phyloP scores from a whole-genome alignment of 1,140 invertebrate species.

The Danaus plexippus region DNA sequence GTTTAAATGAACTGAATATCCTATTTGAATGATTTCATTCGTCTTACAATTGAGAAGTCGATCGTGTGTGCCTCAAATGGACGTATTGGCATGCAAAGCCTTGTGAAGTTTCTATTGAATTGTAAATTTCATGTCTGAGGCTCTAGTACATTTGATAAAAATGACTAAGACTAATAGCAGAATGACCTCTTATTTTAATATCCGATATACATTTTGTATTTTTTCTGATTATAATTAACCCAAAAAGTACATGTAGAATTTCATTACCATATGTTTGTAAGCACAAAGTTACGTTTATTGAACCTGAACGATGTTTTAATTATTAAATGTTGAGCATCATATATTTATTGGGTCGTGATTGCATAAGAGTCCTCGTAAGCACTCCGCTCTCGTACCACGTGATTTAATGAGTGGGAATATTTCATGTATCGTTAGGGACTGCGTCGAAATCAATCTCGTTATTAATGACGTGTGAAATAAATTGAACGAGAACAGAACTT shows the following conservation, averaged over 20 bases:
- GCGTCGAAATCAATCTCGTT: conserved; percentile 62
- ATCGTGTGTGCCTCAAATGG: conserved; percentile 59
- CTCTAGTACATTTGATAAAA: conserved; percentile 1
- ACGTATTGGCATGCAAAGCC: conserved; percentile 67
- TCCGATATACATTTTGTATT: too few relatives aligned
- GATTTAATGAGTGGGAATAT: conserved; percentile 64
- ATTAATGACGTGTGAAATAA: conserved; percentile 64
- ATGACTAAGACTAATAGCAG: too few relatives aligned
- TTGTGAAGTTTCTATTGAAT: conserved; percentile 66
- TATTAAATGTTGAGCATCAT: conserved; percentile 34
- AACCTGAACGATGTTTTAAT: conserved; percentile 19
- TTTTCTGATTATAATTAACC: too few relatives aligned
- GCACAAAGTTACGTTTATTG: conserved; percentile 10
- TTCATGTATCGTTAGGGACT: conserved; percentile 61
- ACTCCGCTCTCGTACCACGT: conserved; percentile 44
- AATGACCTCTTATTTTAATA: too few relatives aligned
- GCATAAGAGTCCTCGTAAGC: conserved; percentile 43
- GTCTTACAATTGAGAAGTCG: conserved; percentile 60
- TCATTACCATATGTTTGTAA: conserved; percentile 12
- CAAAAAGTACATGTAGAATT: neutral
- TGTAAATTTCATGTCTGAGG: conserved; percentile 44
- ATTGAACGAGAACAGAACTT: conserved; percentile 22
- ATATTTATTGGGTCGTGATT: conserved; percentile 49
- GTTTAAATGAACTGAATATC: conserved; percentile 38
- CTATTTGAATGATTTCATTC: conserved; percentile 60